phyloP scores from a whole-genome alignment of 2,113 vertebrate species.

The Entomyzon cyanotis region DNA sequence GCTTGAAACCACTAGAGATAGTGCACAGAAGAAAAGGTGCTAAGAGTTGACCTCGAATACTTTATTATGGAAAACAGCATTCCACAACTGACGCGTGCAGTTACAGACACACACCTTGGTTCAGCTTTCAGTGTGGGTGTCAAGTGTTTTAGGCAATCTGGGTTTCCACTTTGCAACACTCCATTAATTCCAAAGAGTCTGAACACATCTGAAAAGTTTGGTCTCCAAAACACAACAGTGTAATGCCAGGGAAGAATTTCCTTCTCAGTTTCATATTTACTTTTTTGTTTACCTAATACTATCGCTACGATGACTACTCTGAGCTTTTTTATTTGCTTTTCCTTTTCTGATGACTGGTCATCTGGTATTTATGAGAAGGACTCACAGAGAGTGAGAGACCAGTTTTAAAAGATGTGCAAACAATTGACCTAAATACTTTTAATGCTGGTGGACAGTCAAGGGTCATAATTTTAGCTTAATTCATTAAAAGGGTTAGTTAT shows the following conservation, averaged over 20 bases:
- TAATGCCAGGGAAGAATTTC: slow-evolving; percentile 18
- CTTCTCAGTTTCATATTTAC: slow-evolving; percentile 13
- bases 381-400: not conserved
- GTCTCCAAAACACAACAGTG: slow-evolving; percentile 22
- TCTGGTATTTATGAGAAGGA: slow-evolving; percentile 30
- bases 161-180: slow-evolving; percentile 31
- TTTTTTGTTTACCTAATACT: slow-evolving; percentile 24
- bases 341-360: slow-evolving; percentile 3
- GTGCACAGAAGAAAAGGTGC: not conserved
- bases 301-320: not conserved
- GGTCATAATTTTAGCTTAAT: not conserved
- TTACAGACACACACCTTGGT: not conserved
- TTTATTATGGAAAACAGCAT: not conserved
- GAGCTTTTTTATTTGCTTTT: not conserved
- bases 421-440: slow-evolving; percentile 13
- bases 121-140: not conserved
- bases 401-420: not conserved
- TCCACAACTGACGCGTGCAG: accelerated
- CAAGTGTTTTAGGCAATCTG: slow-evolving; percentile 6
- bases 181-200: slow-evolving; percentile 33
- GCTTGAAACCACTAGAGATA: not conserved
- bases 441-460: not conserved
- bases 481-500: not conserved
- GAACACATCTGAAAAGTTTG: slow-evolving; percentile 14
- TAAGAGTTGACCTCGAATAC: not conserved